These are phyloP conservation scores for Ranitomeya imitator DNA, from an alignment of 2,113 vertebrate species.

Conservation along the genomic window DNA sequence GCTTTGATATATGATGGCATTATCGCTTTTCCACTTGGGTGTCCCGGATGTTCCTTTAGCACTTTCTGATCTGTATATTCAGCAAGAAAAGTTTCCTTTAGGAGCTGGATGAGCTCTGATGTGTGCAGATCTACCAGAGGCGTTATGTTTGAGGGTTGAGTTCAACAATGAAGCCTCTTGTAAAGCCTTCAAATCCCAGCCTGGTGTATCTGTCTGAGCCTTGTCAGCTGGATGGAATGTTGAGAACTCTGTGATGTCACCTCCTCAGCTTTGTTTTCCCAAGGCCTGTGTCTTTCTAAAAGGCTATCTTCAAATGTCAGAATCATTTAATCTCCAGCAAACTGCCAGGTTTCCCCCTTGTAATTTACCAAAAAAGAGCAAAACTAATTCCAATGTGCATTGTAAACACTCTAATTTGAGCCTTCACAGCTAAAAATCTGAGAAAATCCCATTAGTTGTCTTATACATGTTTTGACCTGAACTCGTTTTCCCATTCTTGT, in stretches of 20 bases:
- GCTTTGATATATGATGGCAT: not conserved
- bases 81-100: not conserved
- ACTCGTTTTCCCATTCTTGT: not conserved
- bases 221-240: conserved; percentile 26
- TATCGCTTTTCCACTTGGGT: not conserved
- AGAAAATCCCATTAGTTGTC: no score
- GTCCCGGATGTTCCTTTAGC: not conserved
- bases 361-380: not conserved
- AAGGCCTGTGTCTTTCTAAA: not conserved
- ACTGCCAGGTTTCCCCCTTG: not conserved
- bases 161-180: not conserved
- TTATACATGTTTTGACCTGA: no score
- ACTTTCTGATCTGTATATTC: not conserved
- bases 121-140: not conserved
- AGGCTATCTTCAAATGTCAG: conserved; percentile 3
- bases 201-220: not conserved
- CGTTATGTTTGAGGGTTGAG: not conserved
- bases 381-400: not conserved
- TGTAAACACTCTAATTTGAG: no score
- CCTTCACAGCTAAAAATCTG: not conserved
- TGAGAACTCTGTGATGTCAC: conserved; percentile 38
- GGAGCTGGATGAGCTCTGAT: not conserved
- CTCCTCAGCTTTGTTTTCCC: not conserved
- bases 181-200: not conserved
- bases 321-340: not conserved